Conservation (phyloP, 2,113 vertebrate species). For the Elgaria multicarinata region DNA sequence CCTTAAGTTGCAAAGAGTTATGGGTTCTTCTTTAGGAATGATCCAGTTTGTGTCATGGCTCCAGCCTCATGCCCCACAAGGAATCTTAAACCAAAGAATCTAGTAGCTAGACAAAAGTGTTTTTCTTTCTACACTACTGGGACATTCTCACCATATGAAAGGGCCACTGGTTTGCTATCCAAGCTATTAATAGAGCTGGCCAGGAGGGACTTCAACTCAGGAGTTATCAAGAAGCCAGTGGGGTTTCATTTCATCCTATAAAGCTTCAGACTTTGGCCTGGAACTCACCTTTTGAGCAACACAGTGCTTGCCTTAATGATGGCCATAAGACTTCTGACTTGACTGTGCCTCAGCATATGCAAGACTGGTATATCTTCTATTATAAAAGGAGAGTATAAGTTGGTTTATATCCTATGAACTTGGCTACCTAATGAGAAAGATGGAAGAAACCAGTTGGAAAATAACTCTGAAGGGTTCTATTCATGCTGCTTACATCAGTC, state of each 20-base stretch:
- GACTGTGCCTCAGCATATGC: too few relatives aligned
- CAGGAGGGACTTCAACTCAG: neutral
- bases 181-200: neutral
- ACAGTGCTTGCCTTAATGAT: neutral
- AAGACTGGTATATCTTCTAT: too few relatives aligned
- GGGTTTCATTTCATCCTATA: neutral
- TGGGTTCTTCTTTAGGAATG: neutral
- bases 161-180: neutral
- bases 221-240: neutral
- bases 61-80: neutral
- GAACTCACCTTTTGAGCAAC: neutral
- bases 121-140: neutral
- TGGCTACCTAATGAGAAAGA: neutral
- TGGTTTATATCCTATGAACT: neutral
- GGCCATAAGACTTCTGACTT: neutral
- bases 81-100: neutral
- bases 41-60: neutral
- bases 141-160: neutral
- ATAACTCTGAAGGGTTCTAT: constrained; percentile 44
- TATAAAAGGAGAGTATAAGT: neutral
- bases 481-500: constrained; percentile 23
- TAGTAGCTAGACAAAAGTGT: neutral
- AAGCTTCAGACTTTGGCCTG: neutral
- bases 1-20: neutral
- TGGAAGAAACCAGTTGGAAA: too few relatives aligned